These are phyloP conservation scores for Acanthosepion esculentum DNA, from an alignment of 2,888 invertebrate species.

Conservation along the genomic window DNA sequence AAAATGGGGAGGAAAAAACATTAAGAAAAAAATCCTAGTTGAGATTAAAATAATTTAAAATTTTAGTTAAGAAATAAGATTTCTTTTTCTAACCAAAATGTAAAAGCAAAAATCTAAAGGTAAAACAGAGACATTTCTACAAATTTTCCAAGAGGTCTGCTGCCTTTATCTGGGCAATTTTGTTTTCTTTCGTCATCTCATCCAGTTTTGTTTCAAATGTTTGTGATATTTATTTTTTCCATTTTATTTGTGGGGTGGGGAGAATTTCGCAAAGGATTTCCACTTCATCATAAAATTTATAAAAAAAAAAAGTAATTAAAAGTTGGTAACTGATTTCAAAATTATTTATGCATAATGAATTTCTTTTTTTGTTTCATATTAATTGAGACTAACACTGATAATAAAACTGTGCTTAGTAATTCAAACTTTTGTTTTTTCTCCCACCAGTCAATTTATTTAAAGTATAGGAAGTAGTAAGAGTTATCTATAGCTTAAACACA, in stretches of 20 bases:
- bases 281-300: neutral
- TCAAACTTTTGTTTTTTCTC: neutral
- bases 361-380: neutral
- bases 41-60: neutral
- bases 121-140: neutral
- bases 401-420: neutral
- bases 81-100: too few relatives aligned
- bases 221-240: neutral
- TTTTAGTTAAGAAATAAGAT: too few relatives aligned
- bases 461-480: too few relatives aligned
- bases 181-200: neutral
- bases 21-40: neutral
- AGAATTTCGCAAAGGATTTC: neutral
- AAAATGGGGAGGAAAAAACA: neutral
- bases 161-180: neutral
- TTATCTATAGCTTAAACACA: too few relatives aligned
- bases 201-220: neutral
- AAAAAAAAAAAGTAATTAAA: neutral
- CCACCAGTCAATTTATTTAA: neutral
- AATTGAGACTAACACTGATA: neutral
- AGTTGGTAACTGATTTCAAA: neutral
- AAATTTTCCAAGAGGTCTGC: slow-evolving; percentile 11
- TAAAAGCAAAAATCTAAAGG: too few relatives aligned
- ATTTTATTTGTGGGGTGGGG: neutral
- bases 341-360: neutral